These are phyloP conservation scores for Listrodromus nycthemerus DNA, from an alignment of 2,888 invertebrate species.

Conservation along the genomic window DNA sequence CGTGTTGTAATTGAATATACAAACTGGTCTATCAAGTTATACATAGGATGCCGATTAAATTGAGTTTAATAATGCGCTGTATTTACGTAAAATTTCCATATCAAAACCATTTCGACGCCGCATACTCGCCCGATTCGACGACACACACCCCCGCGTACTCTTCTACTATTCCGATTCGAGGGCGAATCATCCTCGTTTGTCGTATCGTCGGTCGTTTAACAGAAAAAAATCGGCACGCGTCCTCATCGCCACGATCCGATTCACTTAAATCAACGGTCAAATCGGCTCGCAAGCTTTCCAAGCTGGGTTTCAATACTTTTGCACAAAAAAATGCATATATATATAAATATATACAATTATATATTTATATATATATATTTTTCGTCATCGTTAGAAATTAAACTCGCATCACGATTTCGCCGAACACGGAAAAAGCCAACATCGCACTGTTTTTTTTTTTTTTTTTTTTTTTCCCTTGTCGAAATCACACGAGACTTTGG, in stretches of 20 bases:
- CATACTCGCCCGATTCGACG: conserved; percentile 36
- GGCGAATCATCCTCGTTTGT: conserved; percentile 2
- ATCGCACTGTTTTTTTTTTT: conserved; percentile 7
- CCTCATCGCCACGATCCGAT: conserved; percentile 6
- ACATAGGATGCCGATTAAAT: conserved; percentile 73
- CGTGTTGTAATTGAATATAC: conserved; percentile 78
- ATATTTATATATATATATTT: not conserved
- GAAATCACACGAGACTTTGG: conserved; percentile 33
- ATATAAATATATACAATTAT: not conserved
- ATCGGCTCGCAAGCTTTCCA: conserved; percentile 32
- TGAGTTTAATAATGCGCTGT: conserved; percentile 75
- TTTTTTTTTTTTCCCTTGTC: conserved; percentile 14
- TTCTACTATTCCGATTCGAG: conserved; percentile 38
- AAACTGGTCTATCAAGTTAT: conserved; percentile 77
- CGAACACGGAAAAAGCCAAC: conserved; percentile 27
- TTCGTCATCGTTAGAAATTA: conserved; percentile 24
- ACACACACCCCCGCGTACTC: conserved; percentile 21
- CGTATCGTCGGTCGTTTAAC: not conserved
- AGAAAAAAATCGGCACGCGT: conserved; percentile 7
- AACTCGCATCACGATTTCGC: conserved; percentile 32
- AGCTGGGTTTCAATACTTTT: conserved; percentile 3
- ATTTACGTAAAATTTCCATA: conserved; percentile 69
- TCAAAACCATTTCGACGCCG: conserved; percentile 61
- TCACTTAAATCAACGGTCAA: conserved; percentile 29
- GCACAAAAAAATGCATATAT: not conserved